Conservation (phyloP, 1,140 invertebrate species). For the Aphis gossypii region DNA sequence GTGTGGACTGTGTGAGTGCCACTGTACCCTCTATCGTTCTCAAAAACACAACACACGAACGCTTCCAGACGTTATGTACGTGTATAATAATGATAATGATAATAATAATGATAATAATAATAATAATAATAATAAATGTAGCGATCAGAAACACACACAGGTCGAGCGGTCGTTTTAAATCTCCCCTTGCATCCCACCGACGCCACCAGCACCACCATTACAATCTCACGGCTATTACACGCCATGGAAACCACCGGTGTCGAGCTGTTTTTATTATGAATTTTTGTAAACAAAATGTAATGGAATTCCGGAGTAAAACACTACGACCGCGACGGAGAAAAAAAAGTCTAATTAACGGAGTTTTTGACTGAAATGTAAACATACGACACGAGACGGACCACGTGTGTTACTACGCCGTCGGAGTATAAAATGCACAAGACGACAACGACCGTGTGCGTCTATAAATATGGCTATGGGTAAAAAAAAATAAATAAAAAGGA, state of each 20-base stretch:
- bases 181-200: not conserved
- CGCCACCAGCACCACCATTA: not conserved
- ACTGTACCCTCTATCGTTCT: not conserved
- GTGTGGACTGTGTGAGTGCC: not conserved
- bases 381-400: slow-evolving; percentile 16
- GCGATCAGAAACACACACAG: not conserved
- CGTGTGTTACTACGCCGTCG: slow-evolving; percentile 30
- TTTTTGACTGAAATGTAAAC: not conserved
- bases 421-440: not conserved
- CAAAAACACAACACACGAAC: not conserved
- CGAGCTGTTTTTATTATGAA: not conserved
- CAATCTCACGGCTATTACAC: not conserved
- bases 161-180: not conserved
- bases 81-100: not conserved
- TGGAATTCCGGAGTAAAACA: not conserved
- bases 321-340: not conserved
- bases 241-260: not conserved
- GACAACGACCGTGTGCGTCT: slow-evolving; percentile 4
- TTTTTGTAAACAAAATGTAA: not conserved
- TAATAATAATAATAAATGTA: not conserved
- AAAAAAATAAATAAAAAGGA: slow-evolving; percentile 12
- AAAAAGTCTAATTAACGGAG: not conserved
- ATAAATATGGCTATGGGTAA: slow-evolving; percentile 45
- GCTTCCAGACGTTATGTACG: not conserved
- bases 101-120: not conserved